Evolutionary conservation across 2,888 invertebrate species (phyloP), one percentile per base, ranked within the genome.

Genomic region (Oligia strigilis): DNA sequence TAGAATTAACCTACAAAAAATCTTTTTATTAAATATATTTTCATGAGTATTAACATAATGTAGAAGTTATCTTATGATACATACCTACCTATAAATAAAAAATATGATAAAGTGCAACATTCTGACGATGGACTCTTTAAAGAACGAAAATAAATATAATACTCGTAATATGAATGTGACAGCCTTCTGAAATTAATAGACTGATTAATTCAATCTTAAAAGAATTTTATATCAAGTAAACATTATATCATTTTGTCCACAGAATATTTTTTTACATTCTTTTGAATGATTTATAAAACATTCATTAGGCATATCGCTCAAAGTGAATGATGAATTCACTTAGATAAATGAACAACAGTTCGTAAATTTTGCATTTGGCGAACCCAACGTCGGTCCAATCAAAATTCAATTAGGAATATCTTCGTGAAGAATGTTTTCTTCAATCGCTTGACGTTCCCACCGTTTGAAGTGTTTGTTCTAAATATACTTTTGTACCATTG

Each of bases 301-400:
- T 90, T 91, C 91, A 92, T 92, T 92, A 93, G 85, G 86, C 88
- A 88, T 93, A 93, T 93, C 92, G 82, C 85, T 78, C 69, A 73
- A 76, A 88, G 82, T 86, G 89, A 84, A 90, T 93, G 92, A 91
- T 89, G 84, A 83, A 92, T 93, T 88, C 69, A 80, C 66, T 78
- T 75, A 88, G 93, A 93, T 94, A 93, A 88, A 72, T 74, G 78
- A 81, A 83, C 82, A 91, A 86, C 93, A 91, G 89, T 88, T 89
- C 85, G 89, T 92, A 92, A 91, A 92, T 91, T 90, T 87, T 79
- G 69, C 81, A 73, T 80, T 80, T 86, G 70, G 71, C 52, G 81
- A 82, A 80, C 80, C 85, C 82, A 81, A 83, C 83, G 77, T 60
- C 23, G 74, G 72, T 71, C 83, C 81, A 79, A 88, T 89, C 84